Conservation (phyloP, 1,140 invertebrate genomes). For the Drosophila miranda region DNA sequence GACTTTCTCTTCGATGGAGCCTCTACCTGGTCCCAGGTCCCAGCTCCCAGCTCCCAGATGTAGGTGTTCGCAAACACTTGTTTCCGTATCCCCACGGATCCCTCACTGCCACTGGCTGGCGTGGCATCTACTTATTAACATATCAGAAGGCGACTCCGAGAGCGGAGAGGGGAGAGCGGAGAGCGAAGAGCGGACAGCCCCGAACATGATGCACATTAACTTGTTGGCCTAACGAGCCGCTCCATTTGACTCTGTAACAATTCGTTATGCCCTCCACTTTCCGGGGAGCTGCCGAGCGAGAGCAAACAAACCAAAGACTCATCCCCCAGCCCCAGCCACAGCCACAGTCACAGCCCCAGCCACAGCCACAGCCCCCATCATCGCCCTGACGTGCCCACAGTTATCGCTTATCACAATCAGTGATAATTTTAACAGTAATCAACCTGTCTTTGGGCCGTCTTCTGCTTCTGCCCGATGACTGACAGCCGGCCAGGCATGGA, state of each 20-base stretch:
- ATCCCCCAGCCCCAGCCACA: conserved; percentile 25
- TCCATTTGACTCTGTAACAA: conserved; percentile 79
- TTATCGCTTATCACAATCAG: conserved; percentile 82
- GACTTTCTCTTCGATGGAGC: conserved; percentile 34
- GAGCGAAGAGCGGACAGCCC: conserved; percentile 11
- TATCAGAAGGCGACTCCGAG: conserved; percentile 62
- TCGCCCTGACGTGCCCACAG: conserved; percentile 69
- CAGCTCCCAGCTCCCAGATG: conserved; percentile 27
- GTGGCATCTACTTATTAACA: conserved; percentile 77
- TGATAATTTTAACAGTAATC: conserved; percentile 82
- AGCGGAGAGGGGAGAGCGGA: conserved; percentile 4
- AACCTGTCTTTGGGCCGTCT: conserved; percentile 65
- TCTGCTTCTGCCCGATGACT: conserved; percentile 40
- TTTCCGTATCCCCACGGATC: conserved; percentile 45
- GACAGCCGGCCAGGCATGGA: conserved; percentile 41
- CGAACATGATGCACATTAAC: conserved; percentile 61
- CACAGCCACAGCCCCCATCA: conserved; percentile 17
- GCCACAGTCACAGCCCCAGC: background rate
- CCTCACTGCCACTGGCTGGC: conserved; percentile 1
- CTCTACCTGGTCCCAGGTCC: conserved; percentile 2
- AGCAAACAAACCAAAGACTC: conserved; percentile 37
- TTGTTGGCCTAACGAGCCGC: conserved; percentile 77
- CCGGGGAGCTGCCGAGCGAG: background rate
- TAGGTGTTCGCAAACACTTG: conserved; percentile 78
- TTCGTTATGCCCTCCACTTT: conserved; percentile 63